Conservation (phyloP, 1,140 invertebrate genomes). For the Drosophila bocki region DNA sequence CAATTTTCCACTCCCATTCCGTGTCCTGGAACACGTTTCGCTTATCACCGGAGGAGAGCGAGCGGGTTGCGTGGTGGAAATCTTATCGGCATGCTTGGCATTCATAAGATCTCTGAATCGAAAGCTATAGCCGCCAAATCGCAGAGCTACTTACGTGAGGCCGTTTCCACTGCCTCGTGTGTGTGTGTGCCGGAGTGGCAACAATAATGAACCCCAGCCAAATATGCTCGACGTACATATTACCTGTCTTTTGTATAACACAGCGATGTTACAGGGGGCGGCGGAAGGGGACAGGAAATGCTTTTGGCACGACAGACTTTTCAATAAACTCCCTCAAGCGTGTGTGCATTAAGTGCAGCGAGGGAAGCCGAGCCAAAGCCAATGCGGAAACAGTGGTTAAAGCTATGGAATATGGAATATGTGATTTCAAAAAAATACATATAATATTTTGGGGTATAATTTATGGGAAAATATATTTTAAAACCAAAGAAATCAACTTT, state of each 20-base stretch:
- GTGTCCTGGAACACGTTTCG: conserved; percentile 72
- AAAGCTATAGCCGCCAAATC: conserved; percentile 59
- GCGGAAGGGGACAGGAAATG: conserved; percentile 39
- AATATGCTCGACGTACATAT: conserved; percentile 76
- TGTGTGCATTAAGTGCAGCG: conserved; percentile 82
- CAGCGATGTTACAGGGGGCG: conserved; percentile 6
- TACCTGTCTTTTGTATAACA: conserved; percentile 75
- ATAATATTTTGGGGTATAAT: neutral
- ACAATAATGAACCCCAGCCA: conserved; percentile 66
- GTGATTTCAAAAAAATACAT: neutral
- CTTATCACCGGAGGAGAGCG: conserved; percentile 42
- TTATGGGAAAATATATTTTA: neutral
- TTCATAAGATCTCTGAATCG: conserved; percentile 78
- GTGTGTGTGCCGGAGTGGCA: conserved; percentile 47
- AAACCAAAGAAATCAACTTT: neutral
- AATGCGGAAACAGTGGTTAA: conserved; percentile 31
- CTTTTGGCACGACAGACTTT: conserved; percentile 83
- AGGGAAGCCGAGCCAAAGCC: conserved; percentile 61
- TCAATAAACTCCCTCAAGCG: conserved; percentile 83
- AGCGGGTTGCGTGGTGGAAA: conserved; percentile 6
- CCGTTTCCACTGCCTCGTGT: conserved; percentile 14
- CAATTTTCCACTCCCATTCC: conserved; percentile 37
- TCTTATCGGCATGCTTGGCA: conserved; percentile 78
- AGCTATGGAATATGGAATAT: too few species aligned
- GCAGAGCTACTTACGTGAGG: conserved; percentile 71